Conservation (phyloP, 2,888 invertebrate species). For the Cacoxenus indagator region DNA sequence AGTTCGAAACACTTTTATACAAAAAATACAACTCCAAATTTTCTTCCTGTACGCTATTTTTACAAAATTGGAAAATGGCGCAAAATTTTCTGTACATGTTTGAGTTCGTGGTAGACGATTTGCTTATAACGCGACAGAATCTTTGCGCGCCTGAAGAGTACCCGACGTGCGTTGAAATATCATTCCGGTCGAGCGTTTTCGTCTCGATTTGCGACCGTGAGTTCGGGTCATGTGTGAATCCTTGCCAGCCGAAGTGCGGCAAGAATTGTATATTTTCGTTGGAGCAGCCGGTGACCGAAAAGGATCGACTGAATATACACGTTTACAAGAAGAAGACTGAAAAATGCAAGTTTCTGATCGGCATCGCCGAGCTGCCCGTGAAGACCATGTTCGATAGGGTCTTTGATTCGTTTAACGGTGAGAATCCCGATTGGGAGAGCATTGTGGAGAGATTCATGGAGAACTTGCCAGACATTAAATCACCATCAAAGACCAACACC, state of each 20-base stretch:
- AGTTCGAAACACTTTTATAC: constrained; percentile 35
- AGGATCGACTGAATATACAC: constrained; percentile 62
- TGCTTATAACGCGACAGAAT: constrained; percentile 66
- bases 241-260: constrained; percentile 56
- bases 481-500: constrained; percentile 33
- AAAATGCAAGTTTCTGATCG: constrained; percentile 68
- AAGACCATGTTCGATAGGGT: constrained; percentile 66
- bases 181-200: constrained; percentile 67
- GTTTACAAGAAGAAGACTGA: constrained; percentile 67
- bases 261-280: constrained; percentile 67
- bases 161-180: constrained; percentile 67
- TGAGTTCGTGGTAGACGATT: constrained; percentile 68
- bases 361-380: constrained; percentile 61
- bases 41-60: constrained; percentile 22
- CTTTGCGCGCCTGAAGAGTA: constrained; percentile 70
- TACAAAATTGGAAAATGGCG: constrained; percentile 48
- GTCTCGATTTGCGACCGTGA: constrained; percentile 67
- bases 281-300: constrained; percentile 59
- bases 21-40: constrained; percentile 26
- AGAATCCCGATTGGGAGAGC: constrained; percentile 61
- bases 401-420: constrained; percentile 55
- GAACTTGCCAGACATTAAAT: constrained; percentile 48
- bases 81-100: constrained; percentile 68
- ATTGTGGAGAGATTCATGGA: constrained; percentile 39
- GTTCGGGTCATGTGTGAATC: constrained; percentile 60